Base-by-base conservation (phyloP, 2,888 invertebrate genomes). In the Scaptomyza caliginosa region DNA sequence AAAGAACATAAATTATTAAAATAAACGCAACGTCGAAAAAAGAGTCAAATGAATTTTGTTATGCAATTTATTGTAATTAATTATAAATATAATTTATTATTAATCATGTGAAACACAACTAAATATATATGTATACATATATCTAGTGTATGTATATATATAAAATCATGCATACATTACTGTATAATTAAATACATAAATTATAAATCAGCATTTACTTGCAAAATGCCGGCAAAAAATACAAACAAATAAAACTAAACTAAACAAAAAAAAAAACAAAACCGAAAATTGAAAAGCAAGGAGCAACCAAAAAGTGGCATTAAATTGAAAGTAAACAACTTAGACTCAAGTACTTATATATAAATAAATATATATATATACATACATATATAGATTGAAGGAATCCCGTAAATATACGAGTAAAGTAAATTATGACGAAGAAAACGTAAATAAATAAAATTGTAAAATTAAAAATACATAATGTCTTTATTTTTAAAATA, bases 61-160 rank as follows among this genome's bases (percentile, higher is more conserved):
- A 79, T 80, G 83, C 77, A 77, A 75, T 79, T 85, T 85, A 85
- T 80, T 84, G 86, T 84, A 84, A 84, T 84, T 85, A 84, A 85
- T 84, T 85, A 85, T 74, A 71, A 73, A 84, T 74, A 72, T 80
- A 65, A 74, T 85, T 72, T 74, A 79, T 78, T 78, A 82, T 71
- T 67, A 59, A 80, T 68, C 62, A 60, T 77, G 55, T 78, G 60
- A 66, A 69, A 63, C 55, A 40, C 54, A 54, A 55, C 55, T 58
- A 49, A 56, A 58, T 51, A 59, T 65, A 66, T 59, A 68, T 45
- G 59, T 52, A 54, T 48, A 58, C 21, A 51, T 28, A 57, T 52
- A 63, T 58, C 66, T 55, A 70, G 32, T 48, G 49, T 49, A 58
- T 26, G 32, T 48, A 54, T 49, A 58, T 26, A 51, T 30, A 58